phyloP scores from a whole-genome alignment of 2,888 invertebrate genomes.

The Tinea pellionella region DNA sequence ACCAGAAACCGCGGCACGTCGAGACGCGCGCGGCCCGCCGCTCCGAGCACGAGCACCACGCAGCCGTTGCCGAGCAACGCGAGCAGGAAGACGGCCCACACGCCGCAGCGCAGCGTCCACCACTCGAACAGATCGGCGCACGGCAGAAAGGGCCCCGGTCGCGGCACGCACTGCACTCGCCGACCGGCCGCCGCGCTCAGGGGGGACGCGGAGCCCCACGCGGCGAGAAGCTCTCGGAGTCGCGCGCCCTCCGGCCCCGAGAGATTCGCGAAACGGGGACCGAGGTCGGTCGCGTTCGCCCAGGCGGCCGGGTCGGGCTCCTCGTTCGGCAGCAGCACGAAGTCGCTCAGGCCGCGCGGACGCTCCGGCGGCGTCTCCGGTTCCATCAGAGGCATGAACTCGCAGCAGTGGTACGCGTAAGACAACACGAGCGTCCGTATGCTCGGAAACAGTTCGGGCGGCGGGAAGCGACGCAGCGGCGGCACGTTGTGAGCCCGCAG shows the following conservation, averaged over 20 bases:
- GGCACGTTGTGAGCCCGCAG: slow-evolving; percentile 95
- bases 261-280: slow-evolving; percentile 74
- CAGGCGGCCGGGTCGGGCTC: slow-evolving; percentile 71
- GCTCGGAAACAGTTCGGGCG: slow-evolving; percentile 86
- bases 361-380: slow-evolving; percentile 70
- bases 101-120: slow-evolving; percentile 97
- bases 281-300: slow-evolving; percentile 84
- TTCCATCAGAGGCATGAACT: slow-evolving; percentile 79
- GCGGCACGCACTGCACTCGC: slow-evolving; percentile 19
- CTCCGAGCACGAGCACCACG: slow-evolving; percentile 92
- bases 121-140: slow-evolving; percentile 97
- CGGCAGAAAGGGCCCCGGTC: slow-evolving; percentile 90
- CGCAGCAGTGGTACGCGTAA: slow-evolving; percentile 97
- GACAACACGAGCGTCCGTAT: slow-evolving; percentile 87
- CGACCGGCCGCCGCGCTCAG: slow-evolving; percentile 20
- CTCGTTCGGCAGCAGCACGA: slow-evolving; percentile 48
- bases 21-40: slow-evolving; percentile 87
- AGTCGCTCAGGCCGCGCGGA: slow-evolving; percentile 33
- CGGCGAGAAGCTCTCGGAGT: slow-evolving; percentile 24
- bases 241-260: slow-evolving; percentile 15
- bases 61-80: slow-evolving; percentile 96
- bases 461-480: slow-evolving; percentile 85
- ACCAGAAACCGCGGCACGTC: slow-evolving; percentile 97
- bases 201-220: slow-evolving; percentile 15
- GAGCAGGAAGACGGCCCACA: slow-evolving; percentile 96